Evolutionary conservation across 2,888 invertebrate species (phyloP).

Genomic region (Diadromus collaris): DNA sequence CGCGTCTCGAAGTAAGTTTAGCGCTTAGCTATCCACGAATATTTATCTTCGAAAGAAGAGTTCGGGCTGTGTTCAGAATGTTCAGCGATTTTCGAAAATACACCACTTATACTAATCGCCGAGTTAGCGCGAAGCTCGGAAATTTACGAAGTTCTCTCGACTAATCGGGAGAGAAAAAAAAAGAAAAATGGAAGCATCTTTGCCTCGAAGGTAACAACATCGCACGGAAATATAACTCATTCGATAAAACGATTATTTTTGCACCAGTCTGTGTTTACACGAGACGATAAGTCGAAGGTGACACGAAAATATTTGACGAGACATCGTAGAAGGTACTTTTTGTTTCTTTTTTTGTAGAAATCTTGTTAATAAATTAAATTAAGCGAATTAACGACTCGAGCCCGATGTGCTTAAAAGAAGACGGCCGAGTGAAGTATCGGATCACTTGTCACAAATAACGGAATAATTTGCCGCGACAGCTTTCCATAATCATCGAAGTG

Average conservation of each 20-base stretch:
- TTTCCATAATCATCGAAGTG: slow-evolving; percentile 29
- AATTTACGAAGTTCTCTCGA: neutral
- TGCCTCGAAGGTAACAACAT: slow-evolving; percentile 19
- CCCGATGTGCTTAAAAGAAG: neutral
- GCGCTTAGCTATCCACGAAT: slow-evolving; percentile 2
- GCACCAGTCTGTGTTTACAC: neutral
- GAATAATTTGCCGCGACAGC: slow-evolving; percentile 12
- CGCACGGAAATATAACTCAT: slow-evolving; percentile 11
- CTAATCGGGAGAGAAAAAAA: slow-evolving; percentile 1
- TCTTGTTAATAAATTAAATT: slow-evolving; percentile 4
- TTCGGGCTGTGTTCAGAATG: neutral
- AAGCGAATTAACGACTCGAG: neutral
- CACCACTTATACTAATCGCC: slow-evolving; percentile 5
- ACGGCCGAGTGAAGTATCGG: neutral
- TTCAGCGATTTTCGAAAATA: slow-evolving; percentile 25
- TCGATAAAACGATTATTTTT: slow-evolving; percentile 5
- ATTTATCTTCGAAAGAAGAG: slow-evolving; percentile 16
- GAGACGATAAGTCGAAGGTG: neutral
- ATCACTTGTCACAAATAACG: slow-evolving; percentile 5
- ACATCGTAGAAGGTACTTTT: neutral
- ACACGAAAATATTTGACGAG: neutral
- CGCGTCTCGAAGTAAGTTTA: slow-evolving; percentile 17
- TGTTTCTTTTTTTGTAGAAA: slow-evolving; percentile 11
- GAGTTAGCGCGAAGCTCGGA: slow-evolving; percentile 16
- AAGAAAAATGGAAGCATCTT: neutral